phyloP scores from a whole-genome alignment of 2,113 vertebrate species.

The Microtus pennsylvanicus region DNA sequence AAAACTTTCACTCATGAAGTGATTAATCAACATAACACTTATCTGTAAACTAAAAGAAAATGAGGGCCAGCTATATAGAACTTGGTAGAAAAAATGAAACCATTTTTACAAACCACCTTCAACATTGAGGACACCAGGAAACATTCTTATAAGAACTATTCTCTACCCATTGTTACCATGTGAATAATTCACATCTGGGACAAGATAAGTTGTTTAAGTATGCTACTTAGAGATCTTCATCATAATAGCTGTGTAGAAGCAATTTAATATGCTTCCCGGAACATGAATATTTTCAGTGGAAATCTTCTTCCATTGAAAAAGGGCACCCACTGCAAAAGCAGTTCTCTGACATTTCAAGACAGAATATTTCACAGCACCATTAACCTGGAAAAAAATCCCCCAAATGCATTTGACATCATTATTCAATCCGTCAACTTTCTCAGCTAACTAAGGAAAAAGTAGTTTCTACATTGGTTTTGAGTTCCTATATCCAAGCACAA shows the following conservation, averaged over 20 bases:
- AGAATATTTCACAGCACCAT: slow-evolving; percentile 57
- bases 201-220: not conserved
- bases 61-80: not conserved
- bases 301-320: slow-evolving; percentile 56
- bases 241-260: not conserved
- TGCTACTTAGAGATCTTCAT: not conserved
- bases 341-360: slow-evolving; percentile 67
- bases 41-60: not conserved
- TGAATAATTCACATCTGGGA: not conserved
- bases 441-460: slow-evolving; percentile 43
- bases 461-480: not conserved
- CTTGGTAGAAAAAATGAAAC: not conserved
- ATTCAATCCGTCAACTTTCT: slow-evolving; percentile 54
- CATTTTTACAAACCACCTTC: not conserved
- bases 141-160: not conserved
- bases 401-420: slow-evolving; percentile 68
- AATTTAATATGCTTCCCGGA: not conserved
- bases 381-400: slow-evolving; percentile 40
- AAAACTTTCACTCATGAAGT: not conserved
- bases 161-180: not conserved
- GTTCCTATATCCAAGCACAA: not conserved
- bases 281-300: slow-evolving; percentile 38
- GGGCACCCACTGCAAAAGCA: slow-evolving; percentile 8
- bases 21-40: not conserved
- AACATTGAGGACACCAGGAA: not conserved